Base-by-base conservation (phyloP, 2,113 vertebrate species). In the Chitala chitala region DNA sequence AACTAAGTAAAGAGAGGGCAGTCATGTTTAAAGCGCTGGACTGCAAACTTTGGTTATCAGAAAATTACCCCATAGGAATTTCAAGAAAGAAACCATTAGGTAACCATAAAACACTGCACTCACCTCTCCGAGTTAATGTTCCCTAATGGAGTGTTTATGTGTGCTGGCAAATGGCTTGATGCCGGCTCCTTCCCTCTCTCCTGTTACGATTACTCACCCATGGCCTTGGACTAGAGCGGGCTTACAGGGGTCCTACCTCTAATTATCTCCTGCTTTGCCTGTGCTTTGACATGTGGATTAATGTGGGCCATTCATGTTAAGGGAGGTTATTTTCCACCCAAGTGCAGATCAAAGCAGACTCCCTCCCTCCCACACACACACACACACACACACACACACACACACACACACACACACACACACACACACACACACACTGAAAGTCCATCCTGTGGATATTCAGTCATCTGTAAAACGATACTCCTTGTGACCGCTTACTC, bases 271-370 rank as follows among this genome's bases (percentile, higher is more conserved):
- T 63, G 12, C 22, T 46, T 65, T 29, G 64, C 64, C 42, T 31
- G 42, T 26, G 64, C 22, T 15, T 42, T 68, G 64, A 68, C 64
- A 68, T 48, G 64, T 38, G 38, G 64, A 68, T 68, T 68, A 68
- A 68, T 68, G 64, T 29, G 64, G 24, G 40, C 42, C 64, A 68
- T 68, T 68, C 64, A 48, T 68, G 64, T 68, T 68, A 68, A 68
- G 64, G 42, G 29, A 42, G 64, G 64, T 68, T 20, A 68, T 68
- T 46, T 68, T 26, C 64, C 64, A 48, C 40, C 24, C 64, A n/a
- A 26, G 7, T 46, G 64, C 64, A 48, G 64, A 68, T 48, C 42
- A 68, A 68, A 68, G 64, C 64, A 26, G n/a, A 15, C 42, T 40
- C 38, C 46, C 63, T 13, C 56, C 58, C 31, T 20, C 31, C 31